Evolutionary conservation across 2,113 vertebrate species (phyloP).

Genomic region (Alethe diademata): DNA sequence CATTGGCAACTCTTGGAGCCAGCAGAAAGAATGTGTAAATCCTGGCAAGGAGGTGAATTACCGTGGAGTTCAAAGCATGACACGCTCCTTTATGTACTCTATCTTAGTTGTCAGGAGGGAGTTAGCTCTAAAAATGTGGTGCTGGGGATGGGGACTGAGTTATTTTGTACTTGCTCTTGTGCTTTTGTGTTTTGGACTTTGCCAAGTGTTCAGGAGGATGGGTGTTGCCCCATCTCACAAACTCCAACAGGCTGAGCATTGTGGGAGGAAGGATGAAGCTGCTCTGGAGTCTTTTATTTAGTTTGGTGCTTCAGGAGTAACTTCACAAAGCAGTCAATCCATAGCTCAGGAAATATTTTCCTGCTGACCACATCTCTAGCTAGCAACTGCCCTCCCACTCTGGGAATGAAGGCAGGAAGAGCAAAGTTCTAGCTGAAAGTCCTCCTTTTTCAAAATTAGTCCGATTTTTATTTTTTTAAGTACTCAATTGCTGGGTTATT

Average conservation of each 20-base stretch:
- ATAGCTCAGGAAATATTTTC: slow-evolving; percentile 15
- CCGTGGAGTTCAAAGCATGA: neutral
- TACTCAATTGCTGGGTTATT: neutral
- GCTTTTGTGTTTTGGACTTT: neutral
- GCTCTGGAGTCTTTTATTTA: neutral
- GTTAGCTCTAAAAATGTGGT: neutral
- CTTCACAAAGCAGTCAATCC: neutral
- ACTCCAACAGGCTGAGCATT: neutral
- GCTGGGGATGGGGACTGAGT: neutral
- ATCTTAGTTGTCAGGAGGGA: neutral
- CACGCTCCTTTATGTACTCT: neutral
- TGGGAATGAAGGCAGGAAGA: neutral
- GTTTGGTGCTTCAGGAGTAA: neutral
- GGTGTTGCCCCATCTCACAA: neutral
- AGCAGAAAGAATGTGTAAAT: neutral
- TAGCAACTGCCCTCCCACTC: neutral
- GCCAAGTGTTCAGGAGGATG: neutral
- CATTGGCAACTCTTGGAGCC: neutral
- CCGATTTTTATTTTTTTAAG: neutral
- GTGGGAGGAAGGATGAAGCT: neutral
- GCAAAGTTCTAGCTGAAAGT: neutral
- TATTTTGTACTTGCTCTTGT: neutral
- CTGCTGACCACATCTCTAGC: neutral
- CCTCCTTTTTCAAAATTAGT: neutral
- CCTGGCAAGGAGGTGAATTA: slow-evolving; percentile 9